Base-by-base conservation (phyloP, 2,797 vertebrate species). In the Schizopygopsis pylzovi region DNA sequence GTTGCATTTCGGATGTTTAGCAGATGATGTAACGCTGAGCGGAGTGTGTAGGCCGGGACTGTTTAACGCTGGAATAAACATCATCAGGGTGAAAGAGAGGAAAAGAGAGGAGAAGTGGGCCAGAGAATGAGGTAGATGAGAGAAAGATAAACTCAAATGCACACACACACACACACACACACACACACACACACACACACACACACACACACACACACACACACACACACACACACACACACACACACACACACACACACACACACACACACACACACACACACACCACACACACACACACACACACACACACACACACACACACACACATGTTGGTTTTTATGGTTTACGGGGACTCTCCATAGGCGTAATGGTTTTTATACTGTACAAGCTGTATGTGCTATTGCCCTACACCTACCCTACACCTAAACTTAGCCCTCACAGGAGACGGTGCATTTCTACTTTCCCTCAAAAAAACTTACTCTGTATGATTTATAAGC, bases 31-130 rank as follows among this genome's bases (percentile, higher is more conserved):
- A 81, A 59, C 67, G n/a, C 65, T 18, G 77, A 79, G 79, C 3
- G 1, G n/a, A 28, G 43, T 49, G 79, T 67, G 41, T 45, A 15
- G 15, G 78, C 39, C 15, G 15, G 45, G 43, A n/a, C 18, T 52
- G 79, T 71, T 81, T 81, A 81, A 81, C 20, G 9, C 80, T 59
- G 67, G 47, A 70, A 70, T 82, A 82, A 82, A 82, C 65, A 71
- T 52, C 18, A 70, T 70, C 65, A 71, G 67, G n/a, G 67, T 59
- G 33, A 81, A 11, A 70, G 61, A 82, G 25, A 68, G 49, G 37
- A 37, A 83, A 70, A 47, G 10, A 78, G 47, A 70, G 59, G 20
- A 65, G 61, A 33, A 76, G 39, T 20, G 15, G 41, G 43, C 39
- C 52, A 59, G 63, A 70, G 47, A 59, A 28, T 39, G 75, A 67